Conservation (phyloP, 1,140 invertebrate species). For the Plodia interpunctella region DNA sequence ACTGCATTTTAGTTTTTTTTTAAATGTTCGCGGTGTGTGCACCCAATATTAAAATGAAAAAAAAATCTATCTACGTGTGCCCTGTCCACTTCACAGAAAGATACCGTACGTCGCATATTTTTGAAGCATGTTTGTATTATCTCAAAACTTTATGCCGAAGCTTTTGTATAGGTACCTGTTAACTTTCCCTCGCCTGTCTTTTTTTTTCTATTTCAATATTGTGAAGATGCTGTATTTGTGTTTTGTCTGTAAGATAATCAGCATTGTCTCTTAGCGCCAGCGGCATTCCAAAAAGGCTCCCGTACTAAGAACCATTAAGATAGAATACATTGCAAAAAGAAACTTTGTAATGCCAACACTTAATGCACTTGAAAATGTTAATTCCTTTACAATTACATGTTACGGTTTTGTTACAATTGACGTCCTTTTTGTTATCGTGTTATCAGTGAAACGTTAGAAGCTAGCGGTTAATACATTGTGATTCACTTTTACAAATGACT, state of each 20-base stretch:
- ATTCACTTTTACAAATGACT: slow-evolving; percentile 48
- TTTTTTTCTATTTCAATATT: slow-evolving; percentile 44
- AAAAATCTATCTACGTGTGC: background rate
- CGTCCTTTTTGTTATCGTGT: slow-evolving; percentile 33
- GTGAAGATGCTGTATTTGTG: slow-evolving; percentile 45
- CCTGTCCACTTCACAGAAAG: slow-evolving; percentile 27
- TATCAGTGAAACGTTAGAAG: slow-evolving; percentile 46
- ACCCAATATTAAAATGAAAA: too few species aligned
- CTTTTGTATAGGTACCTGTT: slow-evolving; percentile 45
- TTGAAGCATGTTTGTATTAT: slow-evolving; percentile 43
- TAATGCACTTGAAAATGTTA: slow-evolving; percentile 23
- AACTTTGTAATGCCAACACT: too few species aligned
- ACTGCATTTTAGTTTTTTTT: too few species aligned
- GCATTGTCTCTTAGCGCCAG: slow-evolving; percentile 51
- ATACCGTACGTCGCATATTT: slow-evolving; percentile 49
- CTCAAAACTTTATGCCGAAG: slow-evolving; percentile 31
- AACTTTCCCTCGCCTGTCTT: slow-evolving; percentile 52
- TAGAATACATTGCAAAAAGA: background rate
- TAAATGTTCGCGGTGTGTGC: too few species aligned
- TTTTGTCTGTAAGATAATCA: slow-evolving; percentile 54
- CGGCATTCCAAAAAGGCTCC: slow-evolving; percentile 39
- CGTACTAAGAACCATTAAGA: slow-evolving; percentile 40
- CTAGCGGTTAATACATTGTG: slow-evolving; percentile 44
- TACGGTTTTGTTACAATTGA: slow-evolving; percentile 10
- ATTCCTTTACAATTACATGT: slow-evolving; percentile 22